phyloP scores from a whole-genome alignment of 2,797 vertebrate species.

The Epinephelus coioides region DNA sequence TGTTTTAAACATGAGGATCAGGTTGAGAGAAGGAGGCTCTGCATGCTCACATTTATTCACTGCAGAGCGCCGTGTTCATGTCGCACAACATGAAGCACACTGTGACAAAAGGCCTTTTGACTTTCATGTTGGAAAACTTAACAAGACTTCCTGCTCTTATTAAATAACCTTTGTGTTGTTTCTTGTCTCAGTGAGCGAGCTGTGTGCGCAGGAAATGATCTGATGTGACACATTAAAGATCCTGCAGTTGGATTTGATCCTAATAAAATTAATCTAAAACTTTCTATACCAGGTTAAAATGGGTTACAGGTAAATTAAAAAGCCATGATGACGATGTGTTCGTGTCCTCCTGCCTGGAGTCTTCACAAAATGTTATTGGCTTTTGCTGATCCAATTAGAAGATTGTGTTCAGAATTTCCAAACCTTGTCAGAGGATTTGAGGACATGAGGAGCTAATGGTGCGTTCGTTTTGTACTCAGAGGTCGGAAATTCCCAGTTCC shows the following conservation, averaged over 20 bases:
- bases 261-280: background rate
- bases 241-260: background rate
- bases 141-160: conserved; percentile 7
- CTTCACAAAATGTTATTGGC: background rate
- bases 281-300: background rate
- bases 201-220: background rate
- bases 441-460: too few species aligned
- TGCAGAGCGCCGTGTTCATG: background rate
- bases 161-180: conserved; percentile 23
- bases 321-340: background rate
- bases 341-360: background rate
- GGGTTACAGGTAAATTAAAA: background rate
- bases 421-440: background rate
- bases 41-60: conserved; percentile 35
- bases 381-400: background rate
- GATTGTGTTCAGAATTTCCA: background rate
- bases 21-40: conserved; percentile 1
- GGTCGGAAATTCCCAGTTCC: too few species aligned
- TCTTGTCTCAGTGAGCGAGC: background rate
- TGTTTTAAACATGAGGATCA: conserved; percentile 68
- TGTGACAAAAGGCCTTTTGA: conserved; percentile 23
- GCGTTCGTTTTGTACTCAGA: too few species aligned
- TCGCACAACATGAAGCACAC: conserved; percentile 6
- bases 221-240: conserved; percentile 9
- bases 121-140: conserved; percentile 31